Conservation (phyloP, 2,888 invertebrate species). For the Autographa gamma region DNA sequence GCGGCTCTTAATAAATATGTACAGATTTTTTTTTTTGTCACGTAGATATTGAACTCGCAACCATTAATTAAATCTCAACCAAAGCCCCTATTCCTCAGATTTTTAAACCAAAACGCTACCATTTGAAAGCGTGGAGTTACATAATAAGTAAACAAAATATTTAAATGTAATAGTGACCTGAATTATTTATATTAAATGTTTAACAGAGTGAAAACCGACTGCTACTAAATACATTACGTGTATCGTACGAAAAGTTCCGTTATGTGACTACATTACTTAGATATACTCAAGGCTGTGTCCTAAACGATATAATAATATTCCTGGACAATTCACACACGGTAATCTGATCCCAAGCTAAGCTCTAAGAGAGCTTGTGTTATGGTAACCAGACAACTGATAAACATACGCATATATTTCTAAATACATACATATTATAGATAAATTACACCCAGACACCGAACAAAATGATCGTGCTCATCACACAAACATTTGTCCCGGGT, state of each 20-base stretch:
- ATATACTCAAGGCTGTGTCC: background rate
- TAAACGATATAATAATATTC: no score
- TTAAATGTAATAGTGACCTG: background rate
- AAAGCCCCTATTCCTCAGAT: background rate
- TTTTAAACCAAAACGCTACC: background rate
- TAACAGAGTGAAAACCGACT: constrained; percentile 4
- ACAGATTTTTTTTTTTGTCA: background rate
- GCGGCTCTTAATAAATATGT: background rate
- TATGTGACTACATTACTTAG: background rate
- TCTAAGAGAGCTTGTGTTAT: no score
- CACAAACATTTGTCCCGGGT: no score
- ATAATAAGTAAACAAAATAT: constrained; percentile 1
- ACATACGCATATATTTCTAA: no score
- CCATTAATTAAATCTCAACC: background rate
- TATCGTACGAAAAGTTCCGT: background rate
- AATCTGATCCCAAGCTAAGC: no score
- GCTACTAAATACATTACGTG: background rate
- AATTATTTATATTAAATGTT: background rate
- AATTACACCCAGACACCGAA: no score
- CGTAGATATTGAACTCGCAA: background rate
- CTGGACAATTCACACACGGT: no score
- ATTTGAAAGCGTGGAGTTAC: background rate
- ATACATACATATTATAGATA: no score
- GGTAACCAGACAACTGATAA: no score
- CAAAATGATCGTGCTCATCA: no score